phyloP scores from a whole-genome alignment of 2,888 invertebrate genomes.

The Malachius bipustulatus region DNA sequence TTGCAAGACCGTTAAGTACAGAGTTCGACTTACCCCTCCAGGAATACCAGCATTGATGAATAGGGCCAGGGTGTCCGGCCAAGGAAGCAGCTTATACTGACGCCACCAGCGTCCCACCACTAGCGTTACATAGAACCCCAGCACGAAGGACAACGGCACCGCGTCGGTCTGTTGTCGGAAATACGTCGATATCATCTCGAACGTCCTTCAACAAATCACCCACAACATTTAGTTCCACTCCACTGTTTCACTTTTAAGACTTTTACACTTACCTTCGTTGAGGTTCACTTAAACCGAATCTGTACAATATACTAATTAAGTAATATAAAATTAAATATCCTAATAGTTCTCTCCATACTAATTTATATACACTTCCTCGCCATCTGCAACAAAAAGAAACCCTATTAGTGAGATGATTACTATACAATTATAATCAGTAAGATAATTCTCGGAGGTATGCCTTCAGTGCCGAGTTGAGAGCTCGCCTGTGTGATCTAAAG shows the following conservation, averaged over 20 bases:
- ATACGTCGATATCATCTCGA: conserved; percentile 75
- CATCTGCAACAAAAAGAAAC: conserved; percentile 68
- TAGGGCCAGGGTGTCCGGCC: conserved; percentile 87
- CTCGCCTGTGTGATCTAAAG: too few relatives aligned
- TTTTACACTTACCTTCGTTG: conserved; percentile 61
- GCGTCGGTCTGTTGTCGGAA: conserved; percentile 80
- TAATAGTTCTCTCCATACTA: conserved; percentile 85
- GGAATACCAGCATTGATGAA: conserved; percentile 87
- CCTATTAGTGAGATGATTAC: too few relatives aligned
- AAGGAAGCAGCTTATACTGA: conserved; percentile 82
- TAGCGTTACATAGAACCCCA: conserved; percentile 88
- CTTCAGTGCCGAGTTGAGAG: too few relatives aligned
- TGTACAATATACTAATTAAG: conserved; percentile 75
- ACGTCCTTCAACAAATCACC: conserved; percentile 72
- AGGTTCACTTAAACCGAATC: conserved; percentile 65
- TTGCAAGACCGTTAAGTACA: too few relatives aligned
- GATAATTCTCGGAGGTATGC: too few relatives aligned
- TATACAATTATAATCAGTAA: too few relatives aligned
- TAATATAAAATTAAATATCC: conserved; percentile 80
- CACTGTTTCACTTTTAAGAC: background rate
- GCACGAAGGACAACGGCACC: conserved; percentile 90
- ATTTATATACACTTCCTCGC: conserved; percentile 91
- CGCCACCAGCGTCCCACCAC: conserved; percentile 94
- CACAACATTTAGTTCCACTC: background rate
- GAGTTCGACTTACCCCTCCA: conserved; percentile 80